phyloP scores from a whole-genome alignment of 2,888 invertebrate species.

The Eumacrocentrus americanus region DNA sequence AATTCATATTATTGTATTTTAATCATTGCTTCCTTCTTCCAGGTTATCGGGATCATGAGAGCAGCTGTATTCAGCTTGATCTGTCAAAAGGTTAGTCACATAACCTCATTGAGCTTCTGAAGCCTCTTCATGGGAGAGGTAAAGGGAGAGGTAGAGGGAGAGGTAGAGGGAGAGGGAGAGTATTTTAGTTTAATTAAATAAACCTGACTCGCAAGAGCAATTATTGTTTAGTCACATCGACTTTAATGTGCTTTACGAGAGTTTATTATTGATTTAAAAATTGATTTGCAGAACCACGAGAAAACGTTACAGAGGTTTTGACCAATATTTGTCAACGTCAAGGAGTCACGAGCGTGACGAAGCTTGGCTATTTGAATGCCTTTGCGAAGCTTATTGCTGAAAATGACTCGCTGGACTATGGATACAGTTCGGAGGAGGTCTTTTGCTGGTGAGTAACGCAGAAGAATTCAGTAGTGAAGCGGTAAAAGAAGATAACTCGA shows the following conservation, averaged over 20 bases:
- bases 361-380: slow-evolving; percentile 86
- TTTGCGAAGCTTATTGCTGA: slow-evolving; percentile 81
- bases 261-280: no score
- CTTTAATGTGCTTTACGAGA: no score
- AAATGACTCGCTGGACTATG: slow-evolving; percentile 67
- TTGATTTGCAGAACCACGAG: slow-evolving; percentile 62
- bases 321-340: slow-evolving; percentile 68
- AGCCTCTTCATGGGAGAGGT: no score
- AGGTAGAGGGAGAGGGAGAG: no score
- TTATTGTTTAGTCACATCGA: no score
- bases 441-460: slow-evolving; percentile 79
- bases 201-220: no score
- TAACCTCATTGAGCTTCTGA: slow-evolving; percentile 44
- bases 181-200: no score
- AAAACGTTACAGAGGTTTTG: slow-evolving; percentile 68
- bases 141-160: no score
- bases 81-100: slow-evolving; percentile 63
- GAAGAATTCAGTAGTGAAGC: no score
- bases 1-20: slow-evolving; percentile 31
- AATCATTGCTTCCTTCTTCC: slow-evolving; percentile 32
- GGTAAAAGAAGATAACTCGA: no score
- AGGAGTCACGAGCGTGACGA: slow-evolving; percentile 75
- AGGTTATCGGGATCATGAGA: slow-evolving; percentile 65
- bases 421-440: slow-evolving; percentile 80
- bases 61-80: slow-evolving; percentile 67